A percentile compares a stretch with the other conserved stretches of the same genome.
Conservation (phyloP, 2,113 vertebrate species). For the Paratilapia polleni region DNA sequence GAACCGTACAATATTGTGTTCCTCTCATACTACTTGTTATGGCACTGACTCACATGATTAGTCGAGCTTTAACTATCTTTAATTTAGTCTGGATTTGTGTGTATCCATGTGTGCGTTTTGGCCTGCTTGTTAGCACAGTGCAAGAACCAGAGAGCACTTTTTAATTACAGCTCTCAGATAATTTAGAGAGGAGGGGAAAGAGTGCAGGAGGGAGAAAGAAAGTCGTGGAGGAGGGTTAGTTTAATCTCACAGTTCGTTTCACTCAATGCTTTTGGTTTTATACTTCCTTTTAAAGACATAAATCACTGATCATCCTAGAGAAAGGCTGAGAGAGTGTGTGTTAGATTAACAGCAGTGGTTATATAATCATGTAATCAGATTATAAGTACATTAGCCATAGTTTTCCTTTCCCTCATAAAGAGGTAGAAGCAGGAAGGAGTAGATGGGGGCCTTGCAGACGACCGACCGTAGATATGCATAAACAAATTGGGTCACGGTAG, state of each 20-base stretch:
- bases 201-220: conserved; percentile 26
- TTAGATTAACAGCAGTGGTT: conserved; percentile 56
- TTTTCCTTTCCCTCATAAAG: conserved; percentile 57
- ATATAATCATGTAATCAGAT: conserved; percentile 65
- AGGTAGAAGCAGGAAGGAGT: conserved; percentile 38
- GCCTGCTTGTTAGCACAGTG: conserved; percentile 63
- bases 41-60: conserved; percentile 55
- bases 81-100: conserved; percentile 56
- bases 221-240: conserved; percentile 68
- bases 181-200: conserved; percentile 63
- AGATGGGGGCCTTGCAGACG: conserved; percentile 20
- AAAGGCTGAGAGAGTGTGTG: conserved; percentile 28
- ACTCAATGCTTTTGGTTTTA: conserved; percentile 73
- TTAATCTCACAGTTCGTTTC: conserved; percentile 81
- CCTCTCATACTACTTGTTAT: conserved; percentile 25
- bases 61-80: conserved; percentile 53
- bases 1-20: conserved; percentile 16
- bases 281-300: conserved; percentile 77
- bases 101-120: conserved; percentile 45
- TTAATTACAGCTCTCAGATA: conserved; percentile 78
- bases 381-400: conserved; percentile 59
- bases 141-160: conserved; percentile 70
- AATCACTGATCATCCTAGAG: conserved; percentile 66
- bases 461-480: conserved; percentile 12
- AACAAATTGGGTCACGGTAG: conserved; percentile 42